Conservation (phyloP, 2,888 invertebrate genomes). For the Cordylochernes scorpioides region DNA sequence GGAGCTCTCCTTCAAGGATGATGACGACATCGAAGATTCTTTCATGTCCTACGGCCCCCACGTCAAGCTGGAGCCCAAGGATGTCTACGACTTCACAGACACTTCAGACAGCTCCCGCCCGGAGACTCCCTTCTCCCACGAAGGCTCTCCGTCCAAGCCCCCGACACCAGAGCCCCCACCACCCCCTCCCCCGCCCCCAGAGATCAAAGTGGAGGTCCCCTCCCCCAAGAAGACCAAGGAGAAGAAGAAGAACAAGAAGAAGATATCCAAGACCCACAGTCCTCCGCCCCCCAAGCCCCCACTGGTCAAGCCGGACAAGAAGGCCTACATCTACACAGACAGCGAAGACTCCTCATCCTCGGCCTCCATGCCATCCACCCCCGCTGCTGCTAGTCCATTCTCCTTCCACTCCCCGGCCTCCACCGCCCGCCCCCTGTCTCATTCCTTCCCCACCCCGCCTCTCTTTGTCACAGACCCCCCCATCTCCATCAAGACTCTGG, state of each 20-base stretch:
- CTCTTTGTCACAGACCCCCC: slow-evolving; percentile 8
- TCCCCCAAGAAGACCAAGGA: slow-evolving; percentile 9
- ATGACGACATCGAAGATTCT: slow-evolving; percentile 11
- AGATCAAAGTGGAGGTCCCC: neutral
- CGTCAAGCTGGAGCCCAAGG: slow-evolving; percentile 10
- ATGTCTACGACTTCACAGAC: slow-evolving; percentile 12
- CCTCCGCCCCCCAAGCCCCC: slow-evolving; percentile 2
- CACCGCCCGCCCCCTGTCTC: slow-evolving; percentile 4
- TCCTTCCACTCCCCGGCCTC: slow-evolving; percentile 4
- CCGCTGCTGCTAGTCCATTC: slow-evolving; percentile 1
- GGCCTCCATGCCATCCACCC: slow-evolving; percentile 5
- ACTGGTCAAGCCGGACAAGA: slow-evolving; percentile 5
- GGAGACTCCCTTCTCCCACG: too few relatives aligned
- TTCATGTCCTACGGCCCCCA: slow-evolving; percentile 6
- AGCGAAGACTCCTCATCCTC: slow-evolving; percentile 2
- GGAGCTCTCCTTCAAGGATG: slow-evolving; percentile 4
- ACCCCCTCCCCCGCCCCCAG: slow-evolving; percentile 4
- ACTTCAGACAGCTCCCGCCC: slow-evolving; percentile 7
- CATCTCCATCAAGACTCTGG: slow-evolving; percentile 3
- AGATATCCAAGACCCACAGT: slow-evolving; percentile 5
- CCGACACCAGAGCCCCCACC: neutral
- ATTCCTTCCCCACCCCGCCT: slow-evolving; percentile 13
- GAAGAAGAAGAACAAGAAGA: slow-evolving; percentile 9
- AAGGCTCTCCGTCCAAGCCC: too few relatives aligned
- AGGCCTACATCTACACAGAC: slow-evolving; percentile 6